phyloP scores from a whole-genome alignment of 2,113 vertebrate species.

The Athene cunicularia region DNA sequence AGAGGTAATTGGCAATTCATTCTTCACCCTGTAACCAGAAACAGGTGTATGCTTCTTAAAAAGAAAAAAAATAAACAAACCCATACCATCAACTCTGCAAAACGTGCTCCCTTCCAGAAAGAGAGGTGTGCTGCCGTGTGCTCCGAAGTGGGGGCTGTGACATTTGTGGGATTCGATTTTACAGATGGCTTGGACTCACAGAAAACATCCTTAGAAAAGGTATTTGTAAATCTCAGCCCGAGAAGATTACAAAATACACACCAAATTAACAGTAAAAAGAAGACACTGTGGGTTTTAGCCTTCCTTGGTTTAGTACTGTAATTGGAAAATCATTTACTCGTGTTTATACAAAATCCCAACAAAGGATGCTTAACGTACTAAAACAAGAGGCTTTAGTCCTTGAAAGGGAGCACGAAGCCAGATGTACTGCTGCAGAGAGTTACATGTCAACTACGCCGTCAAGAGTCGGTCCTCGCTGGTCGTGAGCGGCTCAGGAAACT shows the following conservation, averaged over 20 bases:
- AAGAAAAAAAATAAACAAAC: too few relatives aligned
- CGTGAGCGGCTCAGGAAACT: background rate
- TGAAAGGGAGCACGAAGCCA: conserved; percentile 36
- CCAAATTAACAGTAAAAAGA: background rate
- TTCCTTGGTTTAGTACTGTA: conserved; percentile 37
- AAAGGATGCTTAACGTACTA: conserved; percentile 40
- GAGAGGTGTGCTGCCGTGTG: background rate
- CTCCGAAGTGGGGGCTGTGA: background rate
- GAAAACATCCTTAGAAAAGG: conserved; percentile 8
- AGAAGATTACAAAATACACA: conserved; percentile 13
- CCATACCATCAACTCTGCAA: background rate
- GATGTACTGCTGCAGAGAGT: background rate
- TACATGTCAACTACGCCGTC: background rate
- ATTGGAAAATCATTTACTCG: conserved; percentile 54
- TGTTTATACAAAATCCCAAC: conserved; percentile 40
- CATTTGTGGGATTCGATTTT: conserved; percentile 24
- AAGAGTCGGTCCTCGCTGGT: background rate
- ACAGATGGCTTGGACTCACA: background rate
- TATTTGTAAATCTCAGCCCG: conserved; percentile 27
- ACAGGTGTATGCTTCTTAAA: conserved; percentile 27
- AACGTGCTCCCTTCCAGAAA: background rate
- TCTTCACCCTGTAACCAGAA: conserved; percentile 48
- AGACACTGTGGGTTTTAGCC: background rate
- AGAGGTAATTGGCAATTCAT: conserved; percentile 25
- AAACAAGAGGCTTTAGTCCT: conserved; percentile 43